phyloP scores from a whole-genome alignment of 2,113 vertebrate species.

The Corythaeola cristata region DNA sequence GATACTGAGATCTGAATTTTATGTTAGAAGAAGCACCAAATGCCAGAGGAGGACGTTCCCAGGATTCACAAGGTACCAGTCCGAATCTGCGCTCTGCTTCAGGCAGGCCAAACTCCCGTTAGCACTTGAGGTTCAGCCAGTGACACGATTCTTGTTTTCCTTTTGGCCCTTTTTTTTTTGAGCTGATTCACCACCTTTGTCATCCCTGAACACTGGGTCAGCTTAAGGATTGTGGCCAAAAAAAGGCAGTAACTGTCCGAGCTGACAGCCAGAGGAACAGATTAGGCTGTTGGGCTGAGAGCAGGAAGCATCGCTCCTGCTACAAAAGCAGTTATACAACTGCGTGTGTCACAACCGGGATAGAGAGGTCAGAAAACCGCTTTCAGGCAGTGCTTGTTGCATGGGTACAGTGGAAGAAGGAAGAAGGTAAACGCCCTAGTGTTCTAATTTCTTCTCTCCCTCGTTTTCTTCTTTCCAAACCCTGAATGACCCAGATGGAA shows the following conservation, averaged over 20 bases:
- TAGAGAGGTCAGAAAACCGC: not conserved
- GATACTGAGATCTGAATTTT: not conserved
- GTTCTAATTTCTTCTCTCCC: not conserved
- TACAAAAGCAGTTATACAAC: not conserved
- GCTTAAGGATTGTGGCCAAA: not conserved
- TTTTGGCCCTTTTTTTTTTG: not conserved
- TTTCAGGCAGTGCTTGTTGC: not conserved
- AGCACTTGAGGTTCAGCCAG: not conserved
- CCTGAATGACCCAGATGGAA: not conserved
- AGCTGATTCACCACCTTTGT: not conserved
- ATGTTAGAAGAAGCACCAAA: not conserved
- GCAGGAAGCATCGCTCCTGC: not conserved
- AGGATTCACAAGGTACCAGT: not conserved
- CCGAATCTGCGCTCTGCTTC: not conserved
- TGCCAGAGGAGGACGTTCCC: not conserved
- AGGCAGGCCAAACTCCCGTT: not conserved
- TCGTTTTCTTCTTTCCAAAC: not conserved
- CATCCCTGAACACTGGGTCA: fast-evolving
- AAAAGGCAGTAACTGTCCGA: not conserved
- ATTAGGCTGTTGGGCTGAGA: not conserved
- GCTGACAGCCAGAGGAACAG: not conserved
- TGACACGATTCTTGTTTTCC: not conserved
- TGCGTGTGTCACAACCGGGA: not conserved
- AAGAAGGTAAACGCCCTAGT: not conserved
- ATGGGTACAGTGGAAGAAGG: not conserved